These are phyloP conservation scores for Acanthosoma haemorrhoidale DNA, from an alignment of 2,888 invertebrate species.

Conservation along the genomic window DNA sequence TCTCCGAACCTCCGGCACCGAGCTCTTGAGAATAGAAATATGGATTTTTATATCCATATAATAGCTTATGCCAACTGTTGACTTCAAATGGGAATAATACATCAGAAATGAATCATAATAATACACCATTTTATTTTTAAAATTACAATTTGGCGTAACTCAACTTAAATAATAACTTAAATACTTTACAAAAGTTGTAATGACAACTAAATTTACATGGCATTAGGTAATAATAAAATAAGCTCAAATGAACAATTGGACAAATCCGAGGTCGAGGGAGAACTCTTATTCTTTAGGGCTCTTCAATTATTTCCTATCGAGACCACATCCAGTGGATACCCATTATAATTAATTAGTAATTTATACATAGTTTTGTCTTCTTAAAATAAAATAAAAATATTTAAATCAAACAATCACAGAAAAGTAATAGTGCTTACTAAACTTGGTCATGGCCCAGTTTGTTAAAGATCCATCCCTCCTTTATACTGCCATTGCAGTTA, in stretches of 20 bases:
- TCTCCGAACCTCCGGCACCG: no score
- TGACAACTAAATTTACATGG: constrained; percentile 16
- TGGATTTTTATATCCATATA: no score
- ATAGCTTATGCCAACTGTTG: no score
- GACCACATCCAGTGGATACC: background rate
- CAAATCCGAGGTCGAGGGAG: no score
- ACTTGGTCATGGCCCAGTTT: background rate
- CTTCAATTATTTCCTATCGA: background rate
- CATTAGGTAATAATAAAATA: constrained; percentile 12
- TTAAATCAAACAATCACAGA: background rate
- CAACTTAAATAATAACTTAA: background rate
- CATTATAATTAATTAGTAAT: background rate
- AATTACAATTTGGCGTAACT: background rate
- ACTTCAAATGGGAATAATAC: no score
- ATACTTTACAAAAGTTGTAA: background rate
- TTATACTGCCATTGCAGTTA: background rate
- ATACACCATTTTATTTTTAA: background rate
- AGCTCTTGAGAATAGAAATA: no score
- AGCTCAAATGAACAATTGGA: no score
- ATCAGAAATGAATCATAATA: no score
- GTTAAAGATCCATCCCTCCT: background rate
- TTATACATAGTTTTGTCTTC: background rate
- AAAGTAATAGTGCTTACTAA: background rate
- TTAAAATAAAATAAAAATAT: background rate
- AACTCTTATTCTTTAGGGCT: no score